Base-by-base conservation (phyloP, 2,113 vertebrate species). In the Fulica atra region DNA sequence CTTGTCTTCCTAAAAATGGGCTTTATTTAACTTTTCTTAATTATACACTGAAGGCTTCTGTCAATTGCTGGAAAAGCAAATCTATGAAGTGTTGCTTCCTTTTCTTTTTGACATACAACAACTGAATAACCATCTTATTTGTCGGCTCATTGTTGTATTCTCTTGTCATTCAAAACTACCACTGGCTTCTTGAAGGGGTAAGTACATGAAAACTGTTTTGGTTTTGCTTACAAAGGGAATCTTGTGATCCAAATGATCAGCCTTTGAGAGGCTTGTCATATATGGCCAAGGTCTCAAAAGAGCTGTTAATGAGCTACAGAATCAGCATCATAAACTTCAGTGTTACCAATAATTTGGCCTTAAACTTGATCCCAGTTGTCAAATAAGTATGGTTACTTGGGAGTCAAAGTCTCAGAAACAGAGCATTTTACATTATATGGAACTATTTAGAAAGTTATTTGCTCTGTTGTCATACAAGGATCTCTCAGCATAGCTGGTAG, bases 11-110 rank as follows among this genome's bases (percentile, higher is more conserved):
- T 73, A 26, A 86, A 95, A 91, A 86, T 53, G 24, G 36, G 51
- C 29, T 94, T 95, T 91, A 81, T 86, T 89, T 91, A 84, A 92
- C 50, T 89, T 83, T 77, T 87, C 63, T 51, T 85, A 96, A 89
- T 96, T 87, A 85, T 53, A 82, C 31, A 73, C 57, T 70, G 65
- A 64, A 72, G 64, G 4, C 57, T 93, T 90, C 53, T 68, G 68
- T 92, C 83, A 86, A 20, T 64, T 83, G 69, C 33, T 83, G 64
- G 56, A 80, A 71, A 88, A 83, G 42, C 6, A 64, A 78, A 83
- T 51, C 92, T 83, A 13, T 35, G n/a, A 83, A 83, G 40, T 56
- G 44, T 61, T 15, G 1, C 48, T 88, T 90, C 25, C 60, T 85
- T 73, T 88, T 92, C 51, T 88, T 84, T 79, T 69, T 79, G 57